A percentile compares a stretch with the other conserved stretches of the same genome.
Conservation (phyloP, 1,140 invertebrate genomes). For the Drosophila baimaii region DNA sequence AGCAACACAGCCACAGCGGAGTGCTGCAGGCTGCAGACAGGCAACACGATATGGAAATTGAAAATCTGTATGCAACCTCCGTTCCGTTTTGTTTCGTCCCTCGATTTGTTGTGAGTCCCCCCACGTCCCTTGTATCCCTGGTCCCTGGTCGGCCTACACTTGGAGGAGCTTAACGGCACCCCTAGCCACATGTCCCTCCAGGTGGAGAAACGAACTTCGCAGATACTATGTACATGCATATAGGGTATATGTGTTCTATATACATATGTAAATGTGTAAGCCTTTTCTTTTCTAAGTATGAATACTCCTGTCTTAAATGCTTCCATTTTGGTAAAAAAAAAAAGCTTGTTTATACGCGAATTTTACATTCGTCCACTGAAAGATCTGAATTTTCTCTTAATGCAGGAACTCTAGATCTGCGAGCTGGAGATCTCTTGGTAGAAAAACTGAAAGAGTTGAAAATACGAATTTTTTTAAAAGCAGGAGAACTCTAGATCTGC, state of each 20-base stretch:
- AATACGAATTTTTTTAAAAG: too few relatives aligned
- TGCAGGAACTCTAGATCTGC: background rate
- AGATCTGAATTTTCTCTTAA: background rate
- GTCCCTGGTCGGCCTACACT: conserved; percentile 2
- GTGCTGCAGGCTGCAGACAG: conserved; percentile 14
- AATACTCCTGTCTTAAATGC: background rate
- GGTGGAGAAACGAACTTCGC: background rate
- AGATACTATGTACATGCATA: background rate
- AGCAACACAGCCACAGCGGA: conserved; percentile 5
- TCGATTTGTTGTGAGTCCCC: background rate
- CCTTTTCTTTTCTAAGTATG: background rate
- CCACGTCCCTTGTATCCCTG: too few relatives aligned
- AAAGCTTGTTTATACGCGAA: background rate
- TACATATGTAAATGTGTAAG: too few relatives aligned
- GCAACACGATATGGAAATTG: conserved; percentile 68
- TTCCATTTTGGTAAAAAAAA: background rate
- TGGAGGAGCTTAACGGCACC: background rate
- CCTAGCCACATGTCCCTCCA: conserved; percentile 16
- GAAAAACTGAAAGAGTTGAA: too few relatives aligned
- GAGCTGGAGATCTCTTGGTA: background rate
- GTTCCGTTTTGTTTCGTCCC: background rate
- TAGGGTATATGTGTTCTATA: too few relatives aligned
- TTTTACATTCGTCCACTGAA: too few relatives aligned
- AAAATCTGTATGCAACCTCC: conserved; percentile 60
- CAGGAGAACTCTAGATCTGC: too few relatives aligned